phyloP scores from a whole-genome alignment of 2,888 invertebrate species.

The Sphinx pinastri region DNA sequence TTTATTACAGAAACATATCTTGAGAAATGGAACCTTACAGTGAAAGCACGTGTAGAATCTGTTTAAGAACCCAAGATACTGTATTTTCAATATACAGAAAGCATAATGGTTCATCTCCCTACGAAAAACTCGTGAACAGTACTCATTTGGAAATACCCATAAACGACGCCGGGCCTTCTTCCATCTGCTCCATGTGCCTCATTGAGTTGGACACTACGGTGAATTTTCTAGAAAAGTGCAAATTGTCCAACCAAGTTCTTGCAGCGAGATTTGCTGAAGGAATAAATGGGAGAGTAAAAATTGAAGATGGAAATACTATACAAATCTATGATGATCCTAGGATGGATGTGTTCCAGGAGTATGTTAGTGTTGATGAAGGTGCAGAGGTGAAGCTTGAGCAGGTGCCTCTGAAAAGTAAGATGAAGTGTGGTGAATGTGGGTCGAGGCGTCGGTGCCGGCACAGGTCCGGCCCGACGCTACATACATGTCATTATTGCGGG shows the following conservation, averaged over 20 bases:
- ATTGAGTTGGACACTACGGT: conserved; percentile 57
- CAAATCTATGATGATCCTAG: not conserved
- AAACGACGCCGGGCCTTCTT: conserved; percentile 54
- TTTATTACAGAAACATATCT: not conserved
- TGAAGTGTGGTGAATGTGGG: conserved; percentile 48
- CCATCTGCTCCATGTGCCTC: conserved; percentile 59
- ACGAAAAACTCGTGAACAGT: conserved; percentile 52
- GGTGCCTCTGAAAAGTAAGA: conserved; percentile 27
- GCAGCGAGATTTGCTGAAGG: conserved; percentile 30
- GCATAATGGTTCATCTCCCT: conserved; percentile 48
- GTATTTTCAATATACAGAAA: conserved; percentile 53
- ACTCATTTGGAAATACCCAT: conserved; percentile 50
- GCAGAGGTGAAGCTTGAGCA: conserved; percentile 12
- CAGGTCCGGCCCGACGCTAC: conserved; percentile 45
- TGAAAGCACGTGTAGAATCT: conserved; percentile 57
- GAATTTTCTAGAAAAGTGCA: conserved; percentile 58
- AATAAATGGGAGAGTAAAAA: conserved; percentile 27
- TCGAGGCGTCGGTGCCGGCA: conserved; percentile 54
- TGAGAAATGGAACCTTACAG: conserved; percentile 41
- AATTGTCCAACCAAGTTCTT: conserved; percentile 51
- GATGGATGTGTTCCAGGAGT: conserved; percentile 1
- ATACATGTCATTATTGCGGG: conserved; percentile 54
- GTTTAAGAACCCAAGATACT: conserved; percentile 51
- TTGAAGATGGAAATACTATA: conserved; percentile 5
- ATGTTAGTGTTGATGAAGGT: not conserved